phyloP scores from a whole-genome alignment of 2,888 invertebrate genomes.

The Sisyra terminalis region DNA sequence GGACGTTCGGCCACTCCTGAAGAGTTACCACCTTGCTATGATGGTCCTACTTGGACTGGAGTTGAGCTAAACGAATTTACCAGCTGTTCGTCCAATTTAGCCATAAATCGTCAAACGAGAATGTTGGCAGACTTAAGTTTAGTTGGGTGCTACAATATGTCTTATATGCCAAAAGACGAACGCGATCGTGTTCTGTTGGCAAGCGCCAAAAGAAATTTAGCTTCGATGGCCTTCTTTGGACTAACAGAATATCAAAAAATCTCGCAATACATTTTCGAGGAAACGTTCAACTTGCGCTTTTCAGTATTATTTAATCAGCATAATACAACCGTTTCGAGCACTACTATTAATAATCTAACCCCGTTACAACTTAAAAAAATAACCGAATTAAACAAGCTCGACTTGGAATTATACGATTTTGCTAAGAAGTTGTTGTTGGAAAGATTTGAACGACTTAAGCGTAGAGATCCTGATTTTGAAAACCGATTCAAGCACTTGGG shows the following conservation, averaged over 20 bases:
- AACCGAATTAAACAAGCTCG: constrained; percentile 68
- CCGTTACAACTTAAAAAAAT: constrained; percentile 59
- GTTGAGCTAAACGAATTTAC: constrained; percentile 86
- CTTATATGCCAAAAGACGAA: constrained; percentile 53
- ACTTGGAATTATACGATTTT: constrained; percentile 84
- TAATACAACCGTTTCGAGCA: constrained; percentile 75
- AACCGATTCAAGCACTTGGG: constrained; percentile 73
- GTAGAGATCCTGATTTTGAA: constrained; percentile 65
- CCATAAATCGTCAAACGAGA: constrained; percentile 89
- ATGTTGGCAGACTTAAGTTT: constrained; percentile 94
- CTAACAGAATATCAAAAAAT: constrained; percentile 91
- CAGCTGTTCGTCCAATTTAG: constrained; percentile 82
- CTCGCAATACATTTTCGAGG: constrained; percentile 84
- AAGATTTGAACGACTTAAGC: constrained; percentile 66
- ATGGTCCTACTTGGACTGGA: constrained; percentile 69
- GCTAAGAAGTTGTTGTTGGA: constrained; percentile 77
- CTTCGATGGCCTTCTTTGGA: constrained; percentile 93
- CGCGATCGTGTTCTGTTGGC: constrained; percentile 76
- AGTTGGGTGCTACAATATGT: constrained; percentile 88
- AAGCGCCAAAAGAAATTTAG: constrained; percentile 89
- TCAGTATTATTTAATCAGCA: constrained; percentile 84
- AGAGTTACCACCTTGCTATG: constrained; percentile 72
- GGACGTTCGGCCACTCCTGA: constrained; percentile 58
- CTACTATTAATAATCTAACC: constrained; percentile 61
- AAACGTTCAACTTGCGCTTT: constrained; percentile 81